Conservation (phyloP, 2,888 invertebrate genomes). For the Fragum fragum region DNA sequence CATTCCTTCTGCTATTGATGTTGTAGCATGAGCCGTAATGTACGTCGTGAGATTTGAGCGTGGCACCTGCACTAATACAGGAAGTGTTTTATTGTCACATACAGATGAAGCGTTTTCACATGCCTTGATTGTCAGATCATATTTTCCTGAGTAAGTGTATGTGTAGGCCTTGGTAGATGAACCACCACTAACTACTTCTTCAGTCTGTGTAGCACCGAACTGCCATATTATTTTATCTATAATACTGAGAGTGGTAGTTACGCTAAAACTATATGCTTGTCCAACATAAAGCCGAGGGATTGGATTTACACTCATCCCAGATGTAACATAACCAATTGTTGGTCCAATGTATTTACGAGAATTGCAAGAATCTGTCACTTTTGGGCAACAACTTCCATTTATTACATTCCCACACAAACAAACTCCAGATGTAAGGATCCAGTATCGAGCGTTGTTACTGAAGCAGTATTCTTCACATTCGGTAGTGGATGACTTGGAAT, state of each 20-base stretch:
- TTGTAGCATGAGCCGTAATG: slow-evolving; percentile 29
- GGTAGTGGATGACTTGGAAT: neutral
- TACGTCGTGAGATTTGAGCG: slow-evolving; percentile 36
- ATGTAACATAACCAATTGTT: slow-evolving; percentile 13
- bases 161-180: slow-evolving; percentile 38
- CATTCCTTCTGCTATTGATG: slow-evolving; percentile 28
- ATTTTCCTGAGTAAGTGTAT: slow-evolving; percentile 64
- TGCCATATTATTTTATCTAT: slow-evolving; percentile 56
- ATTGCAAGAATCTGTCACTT: slow-evolving; percentile 27
- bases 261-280: slow-evolving; percentile 15
- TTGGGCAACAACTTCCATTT: slow-evolving; percentile 46
- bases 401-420: slow-evolving; percentile 54
- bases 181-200: slow-evolving; percentile 10
- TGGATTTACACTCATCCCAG: slow-evolving; percentile 34
- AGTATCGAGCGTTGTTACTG: slow-evolving; percentile 29
- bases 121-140: slow-evolving; percentile 59
- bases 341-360: slow-evolving; percentile 11
- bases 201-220: slow-evolving; percentile 59
- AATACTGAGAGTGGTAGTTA: slow-evolving; percentile 27
- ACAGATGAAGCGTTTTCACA: slow-evolving; percentile 40
- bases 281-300: slow-evolving; percentile 39
- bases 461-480: slow-evolving; percentile 55
- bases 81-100: slow-evolving; percentile 44
- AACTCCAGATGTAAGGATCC: slow-evolving; percentile 9
- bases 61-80: slow-evolving; percentile 51